Conservation (phyloP, 2,888 invertebrate genomes). For the Oxyscelio sp. region DNA sequence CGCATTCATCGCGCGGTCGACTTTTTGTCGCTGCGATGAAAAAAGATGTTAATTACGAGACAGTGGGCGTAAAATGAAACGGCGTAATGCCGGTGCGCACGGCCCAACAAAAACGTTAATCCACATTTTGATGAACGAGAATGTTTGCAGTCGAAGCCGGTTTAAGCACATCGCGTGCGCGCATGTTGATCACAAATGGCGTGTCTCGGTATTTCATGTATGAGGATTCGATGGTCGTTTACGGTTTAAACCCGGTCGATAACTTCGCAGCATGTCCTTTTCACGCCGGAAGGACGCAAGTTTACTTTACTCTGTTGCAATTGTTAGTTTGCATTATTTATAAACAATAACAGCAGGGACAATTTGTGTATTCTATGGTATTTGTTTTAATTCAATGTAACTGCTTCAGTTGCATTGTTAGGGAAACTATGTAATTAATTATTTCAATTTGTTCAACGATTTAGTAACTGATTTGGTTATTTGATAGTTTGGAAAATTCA, state of each 20-base stretch:
- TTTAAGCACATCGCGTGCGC: slow-evolving; percentile 55
- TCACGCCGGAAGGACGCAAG: not conserved
- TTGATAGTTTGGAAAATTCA: too few species aligned
- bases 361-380: too few species aligned
- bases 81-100: slow-evolving; percentile 16
- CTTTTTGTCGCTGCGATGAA: not conserved
- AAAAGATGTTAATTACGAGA: slow-evolving; percentile 57
- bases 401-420: too few species aligned
- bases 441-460: too few species aligned
- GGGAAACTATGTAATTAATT: too few species aligned
- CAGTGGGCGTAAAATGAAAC: slow-evolving; percentile 51
- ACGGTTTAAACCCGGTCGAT: slow-evolving; percentile 42
- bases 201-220: slow-evolving; percentile 43
- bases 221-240: slow-evolving; percentile 50
- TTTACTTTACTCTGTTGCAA: too few species aligned
- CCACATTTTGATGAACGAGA: slow-evolving; percentile 64
- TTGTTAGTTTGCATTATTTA: too few species aligned
- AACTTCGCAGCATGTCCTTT: not conserved
- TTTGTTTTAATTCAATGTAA: too few species aligned
- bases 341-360: too few species aligned
- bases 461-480: too few species aligned
- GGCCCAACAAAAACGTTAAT: slow-evolving; percentile 52
- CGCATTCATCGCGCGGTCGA: not conserved
- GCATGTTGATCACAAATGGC: slow-evolving; percentile 47
- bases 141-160: slow-evolving; percentile 34